Conservation (phyloP, 2,113 vertebrate genomes). For the Motacilla tschutschensis region DNA sequence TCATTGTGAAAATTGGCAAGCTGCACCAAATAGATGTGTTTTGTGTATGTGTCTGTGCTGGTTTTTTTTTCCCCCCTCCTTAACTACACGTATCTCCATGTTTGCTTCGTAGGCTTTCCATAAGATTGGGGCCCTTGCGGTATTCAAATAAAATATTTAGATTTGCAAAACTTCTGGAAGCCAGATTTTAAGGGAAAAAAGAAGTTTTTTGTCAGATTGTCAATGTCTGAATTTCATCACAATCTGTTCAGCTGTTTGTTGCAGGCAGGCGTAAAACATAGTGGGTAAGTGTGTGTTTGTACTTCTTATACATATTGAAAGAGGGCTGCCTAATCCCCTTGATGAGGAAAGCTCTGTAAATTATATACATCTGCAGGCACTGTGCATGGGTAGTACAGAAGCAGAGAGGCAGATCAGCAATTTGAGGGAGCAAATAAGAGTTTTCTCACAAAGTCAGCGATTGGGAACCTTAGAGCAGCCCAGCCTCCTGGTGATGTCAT, state of each 20-base stretch:
- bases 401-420: neutral
- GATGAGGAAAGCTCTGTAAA: slow-evolving; percentile 65
- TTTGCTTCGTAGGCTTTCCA: slow-evolving; percentile 72
- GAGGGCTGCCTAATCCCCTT: slow-evolving; percentile 62
- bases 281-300: slow-evolving; percentile 72
- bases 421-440: neutral
- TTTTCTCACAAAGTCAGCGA: neutral
- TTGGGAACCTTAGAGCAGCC: neutral
- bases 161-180: slow-evolving; percentile 77
- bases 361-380: slow-evolving; percentile 53
- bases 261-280: slow-evolving; percentile 71
- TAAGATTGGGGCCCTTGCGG: slow-evolving; percentile 66
- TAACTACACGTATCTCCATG: slow-evolving; percentile 62
- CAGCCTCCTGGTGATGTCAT: slow-evolving; percentile 8
- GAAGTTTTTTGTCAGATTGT: slow-evolving; percentile 78
- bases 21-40: slow-evolving; percentile 40
- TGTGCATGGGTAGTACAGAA: slow-evolving; percentile 1
- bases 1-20: slow-evolving; percentile 52
- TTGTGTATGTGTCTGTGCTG: slow-evolving; percentile 7
- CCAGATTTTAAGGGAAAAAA: slow-evolving; percentile 74
- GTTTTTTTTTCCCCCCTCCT: neutral
- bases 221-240: slow-evolving; percentile 78
- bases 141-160: slow-evolving; percentile 78
- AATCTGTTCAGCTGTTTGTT: slow-evolving; percentile 82
- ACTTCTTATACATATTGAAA: slow-evolving; percentile 75